Evolutionary conservation across 2,888 invertebrate genomes (phyloP), one percentile per base, ranked within the genome.

Genomic region (Gandaritis pyraliata): DNA sequence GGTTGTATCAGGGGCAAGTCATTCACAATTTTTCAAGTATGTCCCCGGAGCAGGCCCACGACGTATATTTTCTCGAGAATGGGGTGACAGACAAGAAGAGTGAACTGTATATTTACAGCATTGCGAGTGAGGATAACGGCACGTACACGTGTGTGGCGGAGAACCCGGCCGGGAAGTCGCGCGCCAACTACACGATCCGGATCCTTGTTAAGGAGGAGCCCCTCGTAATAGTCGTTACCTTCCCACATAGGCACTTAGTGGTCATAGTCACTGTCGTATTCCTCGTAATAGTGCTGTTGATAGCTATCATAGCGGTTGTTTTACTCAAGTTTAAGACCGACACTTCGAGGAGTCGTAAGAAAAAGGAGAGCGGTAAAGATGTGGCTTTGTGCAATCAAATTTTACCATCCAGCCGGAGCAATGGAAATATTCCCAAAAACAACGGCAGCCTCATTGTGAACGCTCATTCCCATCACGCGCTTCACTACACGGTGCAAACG

Each of bases 101-200:
- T 76, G 96, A 96, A 85, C 93, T 97, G 60, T 95, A 95, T 77
- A 95, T 97, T 74, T 95, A 95, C 76, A 96, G 96, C 80, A 95
- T 96, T 18, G 95, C 95, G 36, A 93, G 93, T 41, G 96, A 96
- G 68, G 96, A 97, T 79, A 97, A 97, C 76, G 97, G 97, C 5
- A 96, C 96, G 8, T 97, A 97, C 81, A 94, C 96, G 3, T 98
- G 98, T 83, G 93, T 96, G 12, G 97, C 97, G 0, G 96, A 96
- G 78, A 98, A 98, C 82, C 94, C 95, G 13, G 98, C 97, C 0
- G 98, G 98, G 12, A 94, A 93, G 61, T 94, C 95, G 0, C 95
- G 94, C 70, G 95, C 96, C 61, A 97, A 98, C 83, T 96, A 96
- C 73, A 97, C 97, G 1, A 93, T 98, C 69, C 93, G 95, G 67